Conservation (phyloP, 2,113 vertebrate genomes). For the Burhinus bistriatus region DNA sequence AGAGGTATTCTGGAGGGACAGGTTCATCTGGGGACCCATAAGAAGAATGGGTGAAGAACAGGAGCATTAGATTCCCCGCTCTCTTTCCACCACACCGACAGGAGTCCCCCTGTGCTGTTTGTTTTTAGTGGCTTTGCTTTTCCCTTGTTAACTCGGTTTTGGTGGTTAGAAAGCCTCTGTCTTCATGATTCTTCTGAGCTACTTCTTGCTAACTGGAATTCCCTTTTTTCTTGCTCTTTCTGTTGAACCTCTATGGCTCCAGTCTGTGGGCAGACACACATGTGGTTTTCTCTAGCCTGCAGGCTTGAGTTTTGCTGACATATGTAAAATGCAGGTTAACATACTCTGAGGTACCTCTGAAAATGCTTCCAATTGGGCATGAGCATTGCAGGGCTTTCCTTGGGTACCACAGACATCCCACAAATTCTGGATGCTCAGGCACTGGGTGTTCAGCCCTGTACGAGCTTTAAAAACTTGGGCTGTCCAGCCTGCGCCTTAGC, state of each 20-base stretch:
- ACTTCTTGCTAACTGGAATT: neutral
- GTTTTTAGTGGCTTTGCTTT: neutral
- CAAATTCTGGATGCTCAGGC: neutral
- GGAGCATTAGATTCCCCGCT: neutral
- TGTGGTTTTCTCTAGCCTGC: neutral
- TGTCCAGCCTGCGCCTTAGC: neutral
- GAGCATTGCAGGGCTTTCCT: neutral
- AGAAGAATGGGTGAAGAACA: neutral
- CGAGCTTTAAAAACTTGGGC: neutral
- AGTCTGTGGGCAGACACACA: neutral
- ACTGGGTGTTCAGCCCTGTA: neutral
- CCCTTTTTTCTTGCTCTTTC: neutral
- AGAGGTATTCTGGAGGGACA: neutral
- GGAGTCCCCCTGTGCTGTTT: neutral
- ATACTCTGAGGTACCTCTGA: neutral
- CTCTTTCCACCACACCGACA: neutral
- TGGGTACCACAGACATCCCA: neutral
- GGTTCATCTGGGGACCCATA: neutral
- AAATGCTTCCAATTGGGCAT: neutral
- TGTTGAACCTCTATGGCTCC: neutral
- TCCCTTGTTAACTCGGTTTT: neutral
- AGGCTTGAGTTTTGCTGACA: neutral
- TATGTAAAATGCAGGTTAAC: neutral
- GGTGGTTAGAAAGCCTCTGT: neutral
- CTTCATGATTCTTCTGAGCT: neutral